Evolutionary conservation across 1,140 invertebrate species (phyloP).

Genomic region (Psilanteris sp.): DNA sequence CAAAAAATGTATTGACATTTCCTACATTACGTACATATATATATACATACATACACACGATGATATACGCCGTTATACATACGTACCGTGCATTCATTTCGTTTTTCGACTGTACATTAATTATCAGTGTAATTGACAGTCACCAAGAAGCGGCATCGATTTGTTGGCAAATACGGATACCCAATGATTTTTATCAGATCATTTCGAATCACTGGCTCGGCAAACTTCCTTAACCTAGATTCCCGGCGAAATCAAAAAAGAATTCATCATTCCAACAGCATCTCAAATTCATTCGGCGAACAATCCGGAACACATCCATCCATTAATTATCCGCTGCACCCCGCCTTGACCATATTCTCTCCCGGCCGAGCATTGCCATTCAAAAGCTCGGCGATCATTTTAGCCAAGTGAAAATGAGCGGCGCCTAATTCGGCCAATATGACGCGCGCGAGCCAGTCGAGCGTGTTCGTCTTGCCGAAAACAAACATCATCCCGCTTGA

Average conservation of each 20-base stretch:
- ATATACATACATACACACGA: no score
- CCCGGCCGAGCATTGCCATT: slow-evolving; percentile 13
- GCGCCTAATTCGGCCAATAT: no score
- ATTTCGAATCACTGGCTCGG: slow-evolving; percentile 25
- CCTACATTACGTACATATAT: no score
- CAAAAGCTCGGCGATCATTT: slow-evolving; percentile 24
- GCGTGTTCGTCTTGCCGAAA: no score
- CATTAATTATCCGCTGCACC: slow-evolving; percentile 52
- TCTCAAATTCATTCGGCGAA: slow-evolving; percentile 27
- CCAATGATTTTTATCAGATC: slow-evolving; percentile 38
- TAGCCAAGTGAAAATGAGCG: slow-evolving; percentile 1
- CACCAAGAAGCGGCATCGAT: slow-evolving; percentile 2
- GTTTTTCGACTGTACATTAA: not conserved
- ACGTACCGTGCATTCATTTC: no score
- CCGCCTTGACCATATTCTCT: slow-evolving; percentile 39
- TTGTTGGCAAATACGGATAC: not conserved
- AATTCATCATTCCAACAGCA: slow-evolving; percentile 22
- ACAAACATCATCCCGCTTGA: slow-evolving; percentile 2
- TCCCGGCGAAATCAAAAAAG: slow-evolving; percentile 33
- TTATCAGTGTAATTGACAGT: slow-evolving; percentile 1
- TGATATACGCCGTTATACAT: no score
- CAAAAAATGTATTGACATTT: no score
- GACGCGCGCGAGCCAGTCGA: no score
- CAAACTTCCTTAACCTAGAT: slow-evolving; percentile 38
- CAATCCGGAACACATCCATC: slow-evolving; percentile 31